These are phyloP conservation scores for Ctenicera cuprea DNA, from an alignment of 2,888 invertebrate genomes.

Conservation along the genomic window DNA sequence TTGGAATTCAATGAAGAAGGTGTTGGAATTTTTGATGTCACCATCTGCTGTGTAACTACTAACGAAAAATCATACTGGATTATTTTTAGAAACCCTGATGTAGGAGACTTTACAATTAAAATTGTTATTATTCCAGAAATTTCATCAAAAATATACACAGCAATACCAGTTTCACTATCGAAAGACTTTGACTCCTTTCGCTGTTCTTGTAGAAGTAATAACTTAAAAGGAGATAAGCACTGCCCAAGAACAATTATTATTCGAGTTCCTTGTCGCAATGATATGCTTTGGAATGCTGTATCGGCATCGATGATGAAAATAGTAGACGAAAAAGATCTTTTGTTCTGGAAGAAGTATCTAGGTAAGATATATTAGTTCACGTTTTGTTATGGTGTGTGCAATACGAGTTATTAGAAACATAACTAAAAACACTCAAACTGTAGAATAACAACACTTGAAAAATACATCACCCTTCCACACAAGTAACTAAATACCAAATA, in stretches of 20 bases:
- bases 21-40: constrained; percentile 32
- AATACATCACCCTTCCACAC: no score
- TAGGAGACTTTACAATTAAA: constrained; percentile 64
- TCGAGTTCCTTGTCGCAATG: constrained; percentile 64
- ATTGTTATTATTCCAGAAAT: constrained; percentile 48
- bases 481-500: no score
- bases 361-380: constrained; percentile 52
- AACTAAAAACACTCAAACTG: no score
- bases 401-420: no score
- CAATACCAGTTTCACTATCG: constrained; percentile 52
- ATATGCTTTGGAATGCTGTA: constrained; percentile 60
- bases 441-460: no score
- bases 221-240: constrained; percentile 22
- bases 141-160: not conserved
- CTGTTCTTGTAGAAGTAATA: constrained; percentile 58
- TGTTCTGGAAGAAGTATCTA: constrained; percentile 63
- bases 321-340: constrained; percentile 54
- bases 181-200: constrained; percentile 49
- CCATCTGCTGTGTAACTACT: constrained; percentile 39
- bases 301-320: constrained; percentile 57
- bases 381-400: no score
- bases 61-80: constrained; percentile 49
- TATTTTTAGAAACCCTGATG: constrained; percentile 59
- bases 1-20: constrained; percentile 44
- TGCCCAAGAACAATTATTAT: constrained; percentile 63